Conservation (phyloP, 2,888 invertebrate species). For the Cosmia pyralina region DNA sequence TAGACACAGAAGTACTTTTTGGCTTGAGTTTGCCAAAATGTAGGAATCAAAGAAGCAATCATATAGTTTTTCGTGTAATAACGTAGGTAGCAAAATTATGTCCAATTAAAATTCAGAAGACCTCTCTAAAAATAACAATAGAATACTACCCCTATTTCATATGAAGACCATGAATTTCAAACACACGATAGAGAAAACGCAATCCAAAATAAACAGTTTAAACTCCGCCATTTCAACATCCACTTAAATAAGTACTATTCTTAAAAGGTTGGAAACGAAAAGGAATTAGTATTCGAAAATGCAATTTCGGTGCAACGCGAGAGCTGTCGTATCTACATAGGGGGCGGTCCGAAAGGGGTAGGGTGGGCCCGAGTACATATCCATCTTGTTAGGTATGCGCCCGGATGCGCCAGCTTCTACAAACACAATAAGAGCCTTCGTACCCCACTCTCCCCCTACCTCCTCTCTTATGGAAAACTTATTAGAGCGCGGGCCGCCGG, state of each 20-base stretch:
- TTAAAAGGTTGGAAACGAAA: conserved; percentile 74
- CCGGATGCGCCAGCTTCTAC: conserved; percentile 90
- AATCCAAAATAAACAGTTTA: conserved; percentile 33
- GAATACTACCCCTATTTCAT: too few species aligned
- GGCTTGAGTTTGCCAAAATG: conserved; percentile 1
- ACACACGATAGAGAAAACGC: neutral
- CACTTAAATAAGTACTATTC: conserved; percentile 65
- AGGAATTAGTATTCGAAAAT: conserved; percentile 89
- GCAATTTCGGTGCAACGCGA: conserved; percentile 88
- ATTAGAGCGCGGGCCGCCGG: conserved; percentile 89
- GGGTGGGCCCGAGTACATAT: conserved; percentile 83
- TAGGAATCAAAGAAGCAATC: neutral
- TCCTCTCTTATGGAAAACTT: conserved; percentile 89
- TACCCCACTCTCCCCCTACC: conserved; percentile 73
- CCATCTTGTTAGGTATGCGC: conserved; percentile 90
- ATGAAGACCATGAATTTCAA: conserved; percentile 10
- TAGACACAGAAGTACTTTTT: conserved; percentile 13
- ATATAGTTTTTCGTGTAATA: neutral
- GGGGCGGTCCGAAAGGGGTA: conserved; percentile 84
- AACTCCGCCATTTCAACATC: conserved; percentile 53
- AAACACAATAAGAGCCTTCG: conserved; percentile 90
- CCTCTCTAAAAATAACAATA: too few species aligned
- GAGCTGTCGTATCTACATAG: conserved; percentile 78
- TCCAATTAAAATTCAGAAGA: neutral
- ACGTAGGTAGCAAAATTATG: neutral